A percentile compares a stretch with the other conserved stretches of the same genome.
Conservation (phyloP, 2,113 vertebrate species). For the Cyanocitta stelleri region DNA sequence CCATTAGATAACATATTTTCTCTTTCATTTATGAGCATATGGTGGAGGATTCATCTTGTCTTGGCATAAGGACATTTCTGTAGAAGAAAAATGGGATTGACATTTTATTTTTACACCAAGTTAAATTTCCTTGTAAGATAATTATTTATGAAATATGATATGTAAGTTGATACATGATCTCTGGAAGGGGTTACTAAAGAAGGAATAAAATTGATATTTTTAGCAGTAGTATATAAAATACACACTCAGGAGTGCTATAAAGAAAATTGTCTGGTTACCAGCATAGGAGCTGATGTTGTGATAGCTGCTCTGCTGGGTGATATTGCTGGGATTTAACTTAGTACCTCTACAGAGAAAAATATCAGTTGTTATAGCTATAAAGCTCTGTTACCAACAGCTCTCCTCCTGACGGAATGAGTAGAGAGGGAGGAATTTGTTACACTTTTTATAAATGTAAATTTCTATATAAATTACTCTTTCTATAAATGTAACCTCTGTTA, state of each 20-base stretch:
- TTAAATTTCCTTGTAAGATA: slow-evolving; percentile 46
- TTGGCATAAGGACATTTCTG: slow-evolving; percentile 4
- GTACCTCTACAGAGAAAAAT: neutral
- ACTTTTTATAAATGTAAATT: neutral
- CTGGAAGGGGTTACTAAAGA: slow-evolving; percentile 41
- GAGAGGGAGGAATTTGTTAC: neutral
- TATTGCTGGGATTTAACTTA: neutral
- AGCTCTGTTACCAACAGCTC: neutral
- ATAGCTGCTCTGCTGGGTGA: neutral
- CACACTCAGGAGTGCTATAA: neutral
- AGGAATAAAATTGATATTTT: slow-evolving; percentile 23
- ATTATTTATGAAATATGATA: slow-evolving; percentile 48
- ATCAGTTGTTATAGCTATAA: neutral
- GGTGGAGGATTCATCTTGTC: slow-evolving; percentile 30
- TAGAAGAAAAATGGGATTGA: slow-evolving; percentile 42
- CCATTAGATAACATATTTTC: slow-evolving; percentile 22
- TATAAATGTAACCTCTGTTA: neutral
- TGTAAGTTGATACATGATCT: slow-evolving; percentile 10
- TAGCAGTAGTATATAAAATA: slow-evolving; percentile 27
- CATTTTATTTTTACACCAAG: slow-evolving; percentile 51
- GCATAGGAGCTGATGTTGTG: neutral
- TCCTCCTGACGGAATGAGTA: neutral
- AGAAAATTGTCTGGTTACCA: slow-evolving; percentile 13
- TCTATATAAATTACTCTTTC: neutral
- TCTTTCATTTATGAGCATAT: slow-evolving; percentile 19